Base-by-base conservation (phyloP, 2,888 invertebrate species). In the Chrysolina haemoptera region DNA sequence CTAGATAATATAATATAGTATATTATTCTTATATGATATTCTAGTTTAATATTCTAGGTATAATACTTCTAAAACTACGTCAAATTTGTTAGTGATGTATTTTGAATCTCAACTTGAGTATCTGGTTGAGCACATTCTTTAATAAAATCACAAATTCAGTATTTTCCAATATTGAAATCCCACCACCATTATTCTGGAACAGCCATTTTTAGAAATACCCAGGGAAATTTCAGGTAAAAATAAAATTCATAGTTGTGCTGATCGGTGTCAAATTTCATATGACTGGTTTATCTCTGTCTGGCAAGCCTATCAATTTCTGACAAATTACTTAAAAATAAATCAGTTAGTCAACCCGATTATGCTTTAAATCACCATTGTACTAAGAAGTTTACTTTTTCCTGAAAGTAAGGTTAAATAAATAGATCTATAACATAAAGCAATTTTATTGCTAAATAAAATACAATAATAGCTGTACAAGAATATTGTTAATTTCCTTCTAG, bases 161-260 rank as follows among this genome's bases (percentile, higher is more conserved):
- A 27, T 50, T 18, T 40, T 68, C 18, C 9, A 27, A 27, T 50
- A 59, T 35, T 59, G 27, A 63, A 55, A 50, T 68, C 79, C 81
- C 80, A 84, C 87, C 87, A 86, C 86, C 87, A 86, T 83, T 85
- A 82, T 82, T 84, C 83, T 87, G 87, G 87, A 88, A 88, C 88
- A 88, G 87, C 87, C 87, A 87, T 87, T 88, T 87, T 87, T 86
- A 87, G 86, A 87, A 79, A 84, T 82, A 80, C 71, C 67, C 70
- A 48, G 41, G 75, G 63, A 62, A 63, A 64, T 27, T 18, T 64
- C 53, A 59, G 41, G 46, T 41, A 63, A 77, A 74, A 70, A 73
- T 66, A 71, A 76, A 68, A 68, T 68, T 63, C 46, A 70, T 75
- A 59, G 22, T 27, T 59, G 14, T 0, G 35, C 27, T n/a, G 9